Conservation (phyloP, 2,113 vertebrate species). For the Galbula dea region DNA sequence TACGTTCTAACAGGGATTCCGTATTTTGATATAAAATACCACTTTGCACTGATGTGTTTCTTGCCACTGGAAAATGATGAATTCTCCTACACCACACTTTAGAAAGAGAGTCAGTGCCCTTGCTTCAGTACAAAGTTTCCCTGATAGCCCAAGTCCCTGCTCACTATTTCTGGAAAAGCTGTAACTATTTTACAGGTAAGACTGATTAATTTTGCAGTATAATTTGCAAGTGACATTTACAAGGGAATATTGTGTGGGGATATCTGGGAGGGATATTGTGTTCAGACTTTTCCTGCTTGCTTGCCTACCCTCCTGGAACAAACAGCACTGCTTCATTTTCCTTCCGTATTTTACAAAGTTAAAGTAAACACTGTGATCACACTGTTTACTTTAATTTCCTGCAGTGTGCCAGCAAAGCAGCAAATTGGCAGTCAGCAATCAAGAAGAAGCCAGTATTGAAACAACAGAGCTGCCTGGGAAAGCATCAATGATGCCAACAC, state of each 20-base stretch:
- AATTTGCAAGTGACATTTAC: slow-evolving; percentile 50
- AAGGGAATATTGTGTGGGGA: slow-evolving; percentile 18
- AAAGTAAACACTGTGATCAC: slow-evolving; percentile 68
- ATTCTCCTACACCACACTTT: neutral
- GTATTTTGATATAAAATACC: slow-evolving; percentile 13
- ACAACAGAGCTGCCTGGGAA: slow-evolving; percentile 57
- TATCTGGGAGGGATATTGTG: slow-evolving; percentile 47
- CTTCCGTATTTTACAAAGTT: slow-evolving; percentile 66
- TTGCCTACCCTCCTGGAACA: slow-evolving; percentile 57
- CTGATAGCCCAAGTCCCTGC: neutral
- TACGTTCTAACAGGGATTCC: neutral
- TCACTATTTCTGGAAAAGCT: slow-evolving; percentile 1
- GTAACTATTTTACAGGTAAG: slow-evolving; percentile 15
- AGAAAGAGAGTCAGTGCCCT: neutral
- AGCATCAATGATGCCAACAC: slow-evolving; percentile 37
- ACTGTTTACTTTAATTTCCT: slow-evolving; percentile 70
- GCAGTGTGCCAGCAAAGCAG: slow-evolving; percentile 62
- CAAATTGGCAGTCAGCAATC: slow-evolving; percentile 68
- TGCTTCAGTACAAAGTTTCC: neutral
- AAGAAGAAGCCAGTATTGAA: slow-evolving; percentile 55
- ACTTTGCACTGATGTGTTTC: neutral
- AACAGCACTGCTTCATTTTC: slow-evolving; percentile 63
- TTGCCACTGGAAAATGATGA: slow-evolving; percentile 4
- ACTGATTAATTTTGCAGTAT: slow-evolving; percentile 41
- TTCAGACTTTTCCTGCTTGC: slow-evolving; percentile 60